Base-by-base conservation (phyloP, 2,888 invertebrate species). In the Gisinianus flammeolus region DNA sequence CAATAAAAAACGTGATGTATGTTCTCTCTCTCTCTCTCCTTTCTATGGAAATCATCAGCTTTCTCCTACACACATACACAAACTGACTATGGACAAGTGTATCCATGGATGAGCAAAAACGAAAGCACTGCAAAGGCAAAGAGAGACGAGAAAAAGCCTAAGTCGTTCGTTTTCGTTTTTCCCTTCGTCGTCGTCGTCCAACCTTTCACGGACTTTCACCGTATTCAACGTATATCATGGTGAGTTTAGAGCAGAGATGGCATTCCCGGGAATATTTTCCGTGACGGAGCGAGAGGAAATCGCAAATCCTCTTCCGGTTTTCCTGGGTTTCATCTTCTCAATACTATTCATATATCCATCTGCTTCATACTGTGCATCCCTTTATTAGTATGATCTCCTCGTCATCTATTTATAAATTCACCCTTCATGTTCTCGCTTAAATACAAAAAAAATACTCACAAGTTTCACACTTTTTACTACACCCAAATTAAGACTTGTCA, bases 191-290 rank as follows among this genome's bases (percentile, higher is more conserved):
- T 44, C 52, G 8, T 44, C 52, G 52, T 44, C 52, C 52, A 44
- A 16, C 52, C 52, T 44, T 16, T 12, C 8, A 44, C 8, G 10
- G 16, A 12, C 16, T 44, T 16, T 44, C 16, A 16, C 52, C 16
- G 16, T 44, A 44, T 28, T 8, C 28, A 26, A 26, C 22, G 66
- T 66, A 66, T 26, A 66, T 66, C 66, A 66, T 66, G 26, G 19
- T 16, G 28, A 66, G 28, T 66, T 66, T 66, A 66, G 66, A 24
- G 33, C 28, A 30, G 31, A 68, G 68, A 68, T 68, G 68, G 68
- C 68, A 68, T 68, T 68, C 68, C 19, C 35, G 33, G 68, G 35
- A n/a, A 68, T 68, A 33, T 33, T 68, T 68, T 68, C 68, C 68
- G 31, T 68, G 68, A 30, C n/a, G 68, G 68, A 68, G 24, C 33